Conservation (phyloP, 2,113 vertebrate genomes). For the human (Homo sapiens) region GRCh38 chr1:155312001-155312500, state of each 20-base stretch:
- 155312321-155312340: conserved; percentile 84
- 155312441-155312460: too few species aligned
- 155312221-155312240: background rate
- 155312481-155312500: background rate
- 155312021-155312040: background rate
- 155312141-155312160: background rate
- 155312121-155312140: background rate
- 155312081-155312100: background rate
- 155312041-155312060: background rate
- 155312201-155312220: background rate
- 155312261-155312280: conserved; percentile 91
- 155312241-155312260: conserved; percentile 84
- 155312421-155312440: background rate
- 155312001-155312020: too few species aligned
- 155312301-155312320: conserved; percentile 88
- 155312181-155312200: background rate
- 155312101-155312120: background rate
- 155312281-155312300: conserved; percentile 93
- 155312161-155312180: background rate
- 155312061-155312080: background rate
- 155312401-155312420: fast-evolving
- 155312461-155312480: background rate
- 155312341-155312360: conserved; percentile 82
- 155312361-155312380: conserved; percentile 89
- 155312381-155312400: conserved; percentile 97